phyloP scores from a whole-genome alignment of 2,113 vertebrate species.

The Astatotilapia flaviijosephi region DNA sequence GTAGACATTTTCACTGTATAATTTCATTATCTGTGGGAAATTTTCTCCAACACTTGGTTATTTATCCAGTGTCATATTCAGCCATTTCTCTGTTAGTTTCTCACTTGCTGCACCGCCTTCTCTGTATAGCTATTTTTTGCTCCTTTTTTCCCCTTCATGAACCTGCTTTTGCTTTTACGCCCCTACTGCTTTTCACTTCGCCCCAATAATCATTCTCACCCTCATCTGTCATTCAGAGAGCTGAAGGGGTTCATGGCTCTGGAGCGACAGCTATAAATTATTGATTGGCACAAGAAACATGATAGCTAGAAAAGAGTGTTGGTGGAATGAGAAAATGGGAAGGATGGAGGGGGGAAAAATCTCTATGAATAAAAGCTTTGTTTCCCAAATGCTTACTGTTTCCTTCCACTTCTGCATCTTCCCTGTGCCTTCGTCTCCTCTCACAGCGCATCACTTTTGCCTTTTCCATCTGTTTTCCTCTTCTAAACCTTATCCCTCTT shows the following conservation, averaged over 20 bases:
- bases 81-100: not conserved
- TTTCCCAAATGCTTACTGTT: not conserved
- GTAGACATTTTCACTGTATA: conserved; percentile 33
- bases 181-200: not conserved
- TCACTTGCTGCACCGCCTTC: not conserved
- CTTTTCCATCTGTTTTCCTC: not conserved
- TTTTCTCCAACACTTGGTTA: conserved; percentile 23
- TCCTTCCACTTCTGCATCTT: not conserved
- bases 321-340: not conserved
- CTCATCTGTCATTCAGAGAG: conserved; percentile 59
- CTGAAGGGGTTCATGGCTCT: conserved; percentile 36
- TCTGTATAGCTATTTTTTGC: not conserved
- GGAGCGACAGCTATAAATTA: conserved; percentile 58
- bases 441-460: not conserved
- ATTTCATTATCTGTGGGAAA: conserved; percentile 55
- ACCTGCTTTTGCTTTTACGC: not conserved
- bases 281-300: conserved; percentile 63
- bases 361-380: conserved; percentile 23
- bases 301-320: conserved; percentile 40
- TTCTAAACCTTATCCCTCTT: not conserved
- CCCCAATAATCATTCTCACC: conserved; percentile 33
- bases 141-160: not conserved
- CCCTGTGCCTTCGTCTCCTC: not conserved
- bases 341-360: not conserved
- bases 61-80: conserved; percentile 25